Percentiles rank a stretch among this genome's conserved stretches.
phyloP scores from a whole-genome alignment of 2,113 vertebrate species.

The Toxotes chatareus region DNA sequence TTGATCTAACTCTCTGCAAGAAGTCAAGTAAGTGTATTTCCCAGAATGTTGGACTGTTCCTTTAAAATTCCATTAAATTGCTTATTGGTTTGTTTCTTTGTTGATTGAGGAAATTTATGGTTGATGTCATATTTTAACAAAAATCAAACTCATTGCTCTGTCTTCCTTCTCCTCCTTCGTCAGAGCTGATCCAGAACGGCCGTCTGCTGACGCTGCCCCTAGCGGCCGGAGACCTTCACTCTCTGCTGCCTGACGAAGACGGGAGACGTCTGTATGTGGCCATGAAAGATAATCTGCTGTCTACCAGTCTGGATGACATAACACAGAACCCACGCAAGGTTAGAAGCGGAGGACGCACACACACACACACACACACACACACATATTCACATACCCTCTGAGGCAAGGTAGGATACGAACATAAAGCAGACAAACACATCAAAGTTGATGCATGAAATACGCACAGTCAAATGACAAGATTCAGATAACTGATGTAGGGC shows the following conservation, averaged over 20 bases:
- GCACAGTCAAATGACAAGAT: slow-evolving; percentile 2
- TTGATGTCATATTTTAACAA: not conserved
- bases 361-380: slow-evolving; percentile 12
- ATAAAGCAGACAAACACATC: not conserved
- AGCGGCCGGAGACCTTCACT: slow-evolving; percentile 81
- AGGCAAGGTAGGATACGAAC: not conserved
- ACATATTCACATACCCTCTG: slow-evolving; percentile 14
- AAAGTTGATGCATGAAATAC: not conserved
- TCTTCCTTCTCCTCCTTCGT: not conserved
- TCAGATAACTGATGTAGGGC: slow-evolving; percentile 23
- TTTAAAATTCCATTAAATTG: not conserved
- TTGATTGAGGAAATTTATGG: not conserved
- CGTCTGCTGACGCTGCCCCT: slow-evolving; percentile 82
- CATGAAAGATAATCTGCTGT: slow-evolving; percentile 86
- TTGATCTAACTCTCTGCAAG: too few species aligned
- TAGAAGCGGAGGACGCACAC: slow-evolving; percentile 32
- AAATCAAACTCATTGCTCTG: not conserved
- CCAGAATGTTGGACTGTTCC: too few species aligned
- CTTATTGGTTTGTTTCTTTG: not conserved
- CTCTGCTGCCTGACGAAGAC: slow-evolving; percentile 84
- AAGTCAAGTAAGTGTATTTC: too few species aligned
- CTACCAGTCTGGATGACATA: slow-evolving; percentile 85
- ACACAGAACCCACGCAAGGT: slow-evolving; percentile 85
- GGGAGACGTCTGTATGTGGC: slow-evolving; percentile 82
- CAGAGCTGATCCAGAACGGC: slow-evolving; percentile 84